phyloP scores from a whole-genome alignment of 2,888 invertebrate genomes.

The Melieria crassipennis region DNA sequence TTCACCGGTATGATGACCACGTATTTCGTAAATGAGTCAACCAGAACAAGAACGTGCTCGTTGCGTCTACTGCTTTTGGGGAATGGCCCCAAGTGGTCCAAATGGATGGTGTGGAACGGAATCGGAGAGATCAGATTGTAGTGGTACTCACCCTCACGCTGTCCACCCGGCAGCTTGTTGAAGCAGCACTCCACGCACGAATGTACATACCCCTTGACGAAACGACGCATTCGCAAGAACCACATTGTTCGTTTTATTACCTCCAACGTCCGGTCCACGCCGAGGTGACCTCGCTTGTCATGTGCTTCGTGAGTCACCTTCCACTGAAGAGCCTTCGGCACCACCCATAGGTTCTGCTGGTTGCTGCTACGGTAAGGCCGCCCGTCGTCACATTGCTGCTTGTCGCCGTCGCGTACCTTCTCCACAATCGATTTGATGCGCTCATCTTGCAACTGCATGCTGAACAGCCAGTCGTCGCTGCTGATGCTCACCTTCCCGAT shows the following conservation, averaged over 20 bases:
- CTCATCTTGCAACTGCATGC: conserved; percentile 27
- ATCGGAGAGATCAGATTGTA: conserved; percentile 26
- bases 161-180: conserved; percentile 47
- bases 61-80: conserved; percentile 32
- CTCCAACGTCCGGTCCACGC: conserved; percentile 26
- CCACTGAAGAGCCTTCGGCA: conserved; percentile 29
- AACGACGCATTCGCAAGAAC: conserved; percentile 21
- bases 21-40: conserved; percentile 37
- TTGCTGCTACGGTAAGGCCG: conserved; percentile 11
- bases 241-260: conserved; percentile 22
- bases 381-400: not conserved
- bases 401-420: no score
- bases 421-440: conserved; percentile 9
- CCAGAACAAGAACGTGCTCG: conserved; percentile 30
- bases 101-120: conserved; percentile 27
- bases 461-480: not conserved
- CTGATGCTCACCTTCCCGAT: conserved; percentile 3
- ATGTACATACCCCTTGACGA: conserved; percentile 12
- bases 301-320: conserved; percentile 13
- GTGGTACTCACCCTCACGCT: conserved; percentile 36
- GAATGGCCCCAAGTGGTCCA: conserved; percentile 35
- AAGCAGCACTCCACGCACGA: conserved; percentile 51
- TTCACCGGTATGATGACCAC: no score
- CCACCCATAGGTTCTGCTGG: conserved; percentile 13
- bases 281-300: conserved; percentile 27